phyloP scores from a whole-genome alignment of 1,140 invertebrate genomes.

The Drosophila parabipectinata region DNA sequence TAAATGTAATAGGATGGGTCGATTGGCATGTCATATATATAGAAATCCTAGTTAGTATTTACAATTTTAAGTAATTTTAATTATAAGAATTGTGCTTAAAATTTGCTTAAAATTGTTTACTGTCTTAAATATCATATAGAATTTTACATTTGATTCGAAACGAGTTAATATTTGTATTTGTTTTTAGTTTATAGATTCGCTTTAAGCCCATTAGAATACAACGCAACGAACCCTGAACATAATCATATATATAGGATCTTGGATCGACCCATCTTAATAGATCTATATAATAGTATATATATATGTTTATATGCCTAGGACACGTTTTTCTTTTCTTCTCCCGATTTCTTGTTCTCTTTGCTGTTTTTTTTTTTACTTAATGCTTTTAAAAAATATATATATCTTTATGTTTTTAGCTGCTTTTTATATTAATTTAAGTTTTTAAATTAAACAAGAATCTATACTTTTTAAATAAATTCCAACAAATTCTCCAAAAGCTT shows the following conservation, averaged over 20 bases:
- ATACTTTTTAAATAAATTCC: background rate
- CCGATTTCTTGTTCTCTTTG: conserved; percentile 1
- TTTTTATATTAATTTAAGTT: background rate
- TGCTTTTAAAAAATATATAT: background rate
- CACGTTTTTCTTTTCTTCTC: background rate
- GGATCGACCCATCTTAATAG: conserved; percentile 10
- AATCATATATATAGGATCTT: background rate
- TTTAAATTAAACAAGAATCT: background rate
- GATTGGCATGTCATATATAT: too few species aligned
- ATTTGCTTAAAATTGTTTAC: too few species aligned
- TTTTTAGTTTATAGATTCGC: conserved; percentile 2
- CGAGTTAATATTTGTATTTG: background rate
- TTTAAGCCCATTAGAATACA: conserved; percentile 17
- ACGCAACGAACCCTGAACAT: background rate
- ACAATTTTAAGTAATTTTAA: too few species aligned
- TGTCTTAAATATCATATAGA: background rate
- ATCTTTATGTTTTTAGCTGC: background rate
- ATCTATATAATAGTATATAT: background rate
- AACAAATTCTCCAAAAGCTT: background rate
- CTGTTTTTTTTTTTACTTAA: background rate
- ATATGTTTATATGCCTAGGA: conserved; percentile 13
- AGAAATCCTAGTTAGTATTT: too few species aligned
- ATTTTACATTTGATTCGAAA: conserved; percentile 1
- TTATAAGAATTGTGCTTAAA: too few species aligned
- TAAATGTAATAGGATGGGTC: too few species aligned